Evolutionary conservation across 2,113 vertebrate species (phyloP).

Genomic region (Arizona elegans): DNA sequence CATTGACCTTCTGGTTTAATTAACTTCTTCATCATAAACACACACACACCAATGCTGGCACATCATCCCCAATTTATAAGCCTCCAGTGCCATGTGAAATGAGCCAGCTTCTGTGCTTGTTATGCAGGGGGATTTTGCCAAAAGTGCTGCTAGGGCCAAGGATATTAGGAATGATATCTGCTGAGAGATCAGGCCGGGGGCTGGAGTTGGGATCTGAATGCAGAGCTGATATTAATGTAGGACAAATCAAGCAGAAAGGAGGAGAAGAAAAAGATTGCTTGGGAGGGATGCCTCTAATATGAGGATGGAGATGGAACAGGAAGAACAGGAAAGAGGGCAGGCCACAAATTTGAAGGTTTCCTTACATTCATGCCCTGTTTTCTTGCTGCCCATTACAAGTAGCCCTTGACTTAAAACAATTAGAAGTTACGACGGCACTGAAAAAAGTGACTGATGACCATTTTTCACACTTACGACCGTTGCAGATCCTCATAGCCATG

Average conservation of each 20-base stretch:
- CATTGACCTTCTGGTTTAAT: not conserved
- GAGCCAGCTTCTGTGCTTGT: not conserved
- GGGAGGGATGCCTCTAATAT: not conserved
- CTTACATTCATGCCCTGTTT: not conserved
- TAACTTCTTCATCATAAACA: not conserved
- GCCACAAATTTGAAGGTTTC: not conserved
- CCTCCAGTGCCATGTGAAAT: not conserved
- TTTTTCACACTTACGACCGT: too few species aligned
- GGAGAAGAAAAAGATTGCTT: not conserved
- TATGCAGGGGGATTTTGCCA: not conserved
- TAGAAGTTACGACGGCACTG: too few species aligned
- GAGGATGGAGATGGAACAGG: not conserved
- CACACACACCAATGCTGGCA: not conserved
- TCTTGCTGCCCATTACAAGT: not conserved
- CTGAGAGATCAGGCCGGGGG: not conserved
- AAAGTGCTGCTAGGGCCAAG: not conserved
- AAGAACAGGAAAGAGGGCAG: not conserved
- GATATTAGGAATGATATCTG: not conserved
- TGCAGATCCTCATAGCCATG: too few species aligned
- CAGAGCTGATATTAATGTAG: not conserved
- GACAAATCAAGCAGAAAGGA: not conserved
- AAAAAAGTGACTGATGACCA: too few species aligned
- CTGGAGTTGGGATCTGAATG: not conserved
- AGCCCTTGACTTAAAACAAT: not conserved
- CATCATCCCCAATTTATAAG: not conserved